Conservation (phyloP, 1,140 invertebrate species). For the Meloidogyne exigua region DNA sequence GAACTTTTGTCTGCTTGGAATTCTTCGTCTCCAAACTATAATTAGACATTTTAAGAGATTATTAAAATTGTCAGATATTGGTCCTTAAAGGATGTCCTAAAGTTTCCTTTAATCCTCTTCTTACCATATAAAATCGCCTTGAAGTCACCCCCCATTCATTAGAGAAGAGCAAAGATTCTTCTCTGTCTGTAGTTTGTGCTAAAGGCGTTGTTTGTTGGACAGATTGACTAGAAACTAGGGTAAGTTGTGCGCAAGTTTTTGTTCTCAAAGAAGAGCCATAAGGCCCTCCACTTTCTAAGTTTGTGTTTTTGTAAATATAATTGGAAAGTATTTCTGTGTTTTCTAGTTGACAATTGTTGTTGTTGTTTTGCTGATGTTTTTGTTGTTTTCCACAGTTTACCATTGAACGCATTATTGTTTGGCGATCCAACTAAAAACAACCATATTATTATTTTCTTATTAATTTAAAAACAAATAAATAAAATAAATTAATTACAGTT, state of each 20-base stretch:
- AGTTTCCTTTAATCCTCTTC: no score
- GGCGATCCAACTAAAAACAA: constrained; percentile 11
- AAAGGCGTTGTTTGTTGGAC: neutral
- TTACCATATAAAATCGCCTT: constrained; percentile 49
- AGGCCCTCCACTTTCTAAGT: neutral
- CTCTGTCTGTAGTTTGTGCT: constrained; percentile 1
- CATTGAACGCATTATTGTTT: constrained; percentile 8
- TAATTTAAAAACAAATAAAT: neutral
- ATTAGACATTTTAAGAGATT: no score
- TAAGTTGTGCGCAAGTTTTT: constrained; percentile 5
- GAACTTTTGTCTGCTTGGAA: constrained; percentile 9
- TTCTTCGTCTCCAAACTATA: constrained; percentile 21
- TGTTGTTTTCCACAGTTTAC: neutral
- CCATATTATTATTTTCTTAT: neutral
- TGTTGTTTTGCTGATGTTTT: neutral
- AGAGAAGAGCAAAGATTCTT: constrained; percentile 49
- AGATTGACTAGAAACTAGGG: neutral
- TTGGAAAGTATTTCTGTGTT: constrained; percentile 30
- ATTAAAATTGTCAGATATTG: no score
- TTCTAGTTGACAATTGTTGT: neutral
- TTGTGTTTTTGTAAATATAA: constrained; percentile 25
- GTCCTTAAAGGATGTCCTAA: no score
- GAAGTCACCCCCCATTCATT: constrained; percentile 38
- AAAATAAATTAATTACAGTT: neutral
- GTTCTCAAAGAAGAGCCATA: constrained; percentile 23